Evolutionary conservation across 1,140 invertebrate genomes (phyloP), one percentile per base, ranked within the genome.

Genomic region (Aphaenogaster floridana): DNA sequence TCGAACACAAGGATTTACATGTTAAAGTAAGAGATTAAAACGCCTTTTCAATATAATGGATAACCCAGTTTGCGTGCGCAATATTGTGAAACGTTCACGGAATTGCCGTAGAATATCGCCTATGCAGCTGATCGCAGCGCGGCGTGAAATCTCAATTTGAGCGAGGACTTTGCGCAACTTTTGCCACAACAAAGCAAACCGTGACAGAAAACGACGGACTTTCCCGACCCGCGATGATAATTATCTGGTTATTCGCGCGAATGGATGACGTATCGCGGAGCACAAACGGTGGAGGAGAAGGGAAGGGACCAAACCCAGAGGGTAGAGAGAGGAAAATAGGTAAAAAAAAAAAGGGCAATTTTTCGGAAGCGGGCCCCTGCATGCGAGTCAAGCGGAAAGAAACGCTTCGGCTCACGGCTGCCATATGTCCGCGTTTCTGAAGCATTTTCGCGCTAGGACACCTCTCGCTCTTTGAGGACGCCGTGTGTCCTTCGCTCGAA

Each of bases 171-270:
- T 57, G 45, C 42, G 69, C 69, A 84, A 81, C 39, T 81, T 54
- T 79, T 54, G 59, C 50, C 15, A 54, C 59, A 45, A 85, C 63
- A 59, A 76, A n/a, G 48, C 71, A 9, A 50, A 36, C 45, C 83
- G 74, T 39, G 36, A 13, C 21, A 77, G 36, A 76, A 86, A 63
- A 21, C 59, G 42, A 57, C 52, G 74, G 66, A 88, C 85, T 84
- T 80, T 66, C 80, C 64, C 80, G 34, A 78, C 15, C 28, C 28
- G n/a, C 50, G 28, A 36, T 21, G 89, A 91, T 88, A 91, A 91
- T 92, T 91, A 90, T 92, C 86, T 90, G 86, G 9, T 59, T 61
- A 59, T 86, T 88, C 72, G 68, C 52, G 76, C 81, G 88, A 85
- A 78, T n/a, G 76, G 42, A 36, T 74, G 68, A 81, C 11, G 69